Conservation (phyloP, 2,113 vertebrate genomes). For the Sturnira hondurensis region DNA sequence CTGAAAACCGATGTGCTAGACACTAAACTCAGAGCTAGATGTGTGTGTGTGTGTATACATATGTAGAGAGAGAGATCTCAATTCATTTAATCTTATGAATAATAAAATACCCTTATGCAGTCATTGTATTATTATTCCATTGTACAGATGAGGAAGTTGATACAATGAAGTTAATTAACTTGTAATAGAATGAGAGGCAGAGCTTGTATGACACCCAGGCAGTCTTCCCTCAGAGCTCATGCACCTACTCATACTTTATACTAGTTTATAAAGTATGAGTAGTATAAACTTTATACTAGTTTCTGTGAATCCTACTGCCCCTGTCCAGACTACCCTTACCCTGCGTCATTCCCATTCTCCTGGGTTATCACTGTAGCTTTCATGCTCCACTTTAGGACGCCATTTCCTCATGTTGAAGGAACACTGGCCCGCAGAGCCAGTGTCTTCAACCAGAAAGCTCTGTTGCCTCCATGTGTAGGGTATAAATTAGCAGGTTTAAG, state of each 20-base stretch:
- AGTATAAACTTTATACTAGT: too few species aligned
- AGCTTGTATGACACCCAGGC: background rate
- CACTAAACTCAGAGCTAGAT: background rate
- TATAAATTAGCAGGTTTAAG: background rate
- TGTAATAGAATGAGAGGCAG: background rate
- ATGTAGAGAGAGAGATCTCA: background rate
- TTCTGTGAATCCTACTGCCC: background rate
- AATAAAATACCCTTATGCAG: background rate
- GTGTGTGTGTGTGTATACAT: background rate
- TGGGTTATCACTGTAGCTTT: background rate
- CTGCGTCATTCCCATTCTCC: background rate
- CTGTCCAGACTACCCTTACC: background rate
- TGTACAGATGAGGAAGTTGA: slow-evolving; percentile 6
- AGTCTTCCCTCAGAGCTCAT: background rate
- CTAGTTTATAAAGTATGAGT: too few species aligned
- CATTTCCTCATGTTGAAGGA: background rate
- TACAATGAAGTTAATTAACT: background rate
- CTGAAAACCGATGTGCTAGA: background rate
- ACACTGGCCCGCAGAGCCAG: background rate
- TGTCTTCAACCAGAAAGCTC: background rate
- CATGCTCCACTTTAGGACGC: background rate
- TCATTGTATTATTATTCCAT: background rate
- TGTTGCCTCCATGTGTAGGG: background rate
- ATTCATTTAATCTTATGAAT: background rate
- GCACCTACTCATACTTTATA: background rate